These are phyloP conservation scores for Hassar affinis DNA, from an alignment of 2,113 vertebrate species.

Conservation along the genomic window DNA sequence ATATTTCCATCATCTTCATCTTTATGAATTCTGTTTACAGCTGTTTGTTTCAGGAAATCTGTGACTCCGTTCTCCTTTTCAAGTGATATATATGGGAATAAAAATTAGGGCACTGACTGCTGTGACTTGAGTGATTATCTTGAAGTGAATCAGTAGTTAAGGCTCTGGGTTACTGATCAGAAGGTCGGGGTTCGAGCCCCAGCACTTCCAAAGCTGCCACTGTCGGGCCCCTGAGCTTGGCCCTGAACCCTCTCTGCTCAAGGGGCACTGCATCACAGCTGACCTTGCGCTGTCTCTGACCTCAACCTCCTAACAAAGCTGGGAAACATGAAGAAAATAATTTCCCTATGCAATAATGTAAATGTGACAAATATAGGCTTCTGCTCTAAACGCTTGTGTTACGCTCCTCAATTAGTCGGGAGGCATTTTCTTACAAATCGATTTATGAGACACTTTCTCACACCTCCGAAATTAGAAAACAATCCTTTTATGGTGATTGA, in stretches of 20 bases:
- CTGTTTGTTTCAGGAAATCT: background rate
- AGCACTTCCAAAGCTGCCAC: too few species aligned
- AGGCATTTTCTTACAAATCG: background rate
- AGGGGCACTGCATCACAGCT: too few species aligned
- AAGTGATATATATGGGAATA: conserved; percentile 8
- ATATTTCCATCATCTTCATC: conserved; percentile 3
- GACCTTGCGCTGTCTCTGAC: too few species aligned
- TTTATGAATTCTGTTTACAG: conserved; percentile 8
- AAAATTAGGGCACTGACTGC: background rate
- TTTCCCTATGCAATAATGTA: too few species aligned
- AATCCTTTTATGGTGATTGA: conserved; percentile 8
- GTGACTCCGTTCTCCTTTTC: background rate
- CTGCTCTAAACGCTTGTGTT: background rate
- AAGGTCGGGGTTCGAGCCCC: too few species aligned
- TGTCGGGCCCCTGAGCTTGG: too few species aligned
- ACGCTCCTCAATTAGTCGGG: background rate
- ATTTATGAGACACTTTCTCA: background rate
- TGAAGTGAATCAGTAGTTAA: background rate
- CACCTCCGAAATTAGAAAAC: conserved; percentile 1
- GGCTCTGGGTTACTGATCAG: too few species aligned
- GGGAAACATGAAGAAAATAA: too few species aligned
- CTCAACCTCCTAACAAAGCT: too few species aligned
- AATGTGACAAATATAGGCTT: background rate
- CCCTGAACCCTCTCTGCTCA: too few species aligned
- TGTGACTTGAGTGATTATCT: conserved; percentile 3